A percentile compares a stretch with the other conserved stretches of the same genome.
Conservation (phyloP, 2,113 vertebrate genomes). For the Elaphurus davidianus region DNA sequence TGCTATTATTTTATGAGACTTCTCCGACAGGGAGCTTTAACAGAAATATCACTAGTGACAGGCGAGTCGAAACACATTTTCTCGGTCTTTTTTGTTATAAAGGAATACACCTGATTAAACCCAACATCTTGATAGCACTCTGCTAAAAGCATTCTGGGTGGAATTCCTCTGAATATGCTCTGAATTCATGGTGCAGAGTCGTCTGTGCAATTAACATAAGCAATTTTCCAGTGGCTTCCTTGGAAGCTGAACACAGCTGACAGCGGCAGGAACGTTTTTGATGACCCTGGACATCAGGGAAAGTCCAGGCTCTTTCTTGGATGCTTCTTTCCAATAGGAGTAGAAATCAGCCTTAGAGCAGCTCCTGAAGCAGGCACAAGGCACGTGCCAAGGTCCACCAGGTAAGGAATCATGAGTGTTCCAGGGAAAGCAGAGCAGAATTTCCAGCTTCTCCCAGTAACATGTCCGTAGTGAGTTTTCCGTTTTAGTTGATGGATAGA, state of each 20-base stretch:
- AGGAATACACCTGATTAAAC: neutral
- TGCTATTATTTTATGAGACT: slow-evolving; percentile 21
- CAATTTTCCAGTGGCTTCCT: neutral
- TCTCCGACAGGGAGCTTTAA: neutral
- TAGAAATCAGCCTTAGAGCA: neutral
- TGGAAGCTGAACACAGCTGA: neutral
- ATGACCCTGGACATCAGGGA: neutral
- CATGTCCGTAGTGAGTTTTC: neutral
- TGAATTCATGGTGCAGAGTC: neutral
- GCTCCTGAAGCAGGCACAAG: neutral
- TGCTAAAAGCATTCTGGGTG: neutral
- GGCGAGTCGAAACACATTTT: neutral
- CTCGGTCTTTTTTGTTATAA: neutral
- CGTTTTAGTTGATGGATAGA: slow-evolving; percentile 19
- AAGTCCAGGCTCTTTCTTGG: neutral
- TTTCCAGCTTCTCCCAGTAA: neutral
- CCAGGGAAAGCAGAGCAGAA: neutral
- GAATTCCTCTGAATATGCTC: neutral
- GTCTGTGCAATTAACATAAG: neutral
- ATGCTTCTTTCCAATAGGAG: neutral
- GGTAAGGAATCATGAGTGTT: neutral
- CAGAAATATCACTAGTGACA: neutral
- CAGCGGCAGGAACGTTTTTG: neutral
- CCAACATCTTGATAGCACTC: neutral
- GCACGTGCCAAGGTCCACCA: neutral